Evolutionary conservation across 2,888 invertebrate genomes (phyloP).

Genomic region (Pterobdella sp.): DNA sequence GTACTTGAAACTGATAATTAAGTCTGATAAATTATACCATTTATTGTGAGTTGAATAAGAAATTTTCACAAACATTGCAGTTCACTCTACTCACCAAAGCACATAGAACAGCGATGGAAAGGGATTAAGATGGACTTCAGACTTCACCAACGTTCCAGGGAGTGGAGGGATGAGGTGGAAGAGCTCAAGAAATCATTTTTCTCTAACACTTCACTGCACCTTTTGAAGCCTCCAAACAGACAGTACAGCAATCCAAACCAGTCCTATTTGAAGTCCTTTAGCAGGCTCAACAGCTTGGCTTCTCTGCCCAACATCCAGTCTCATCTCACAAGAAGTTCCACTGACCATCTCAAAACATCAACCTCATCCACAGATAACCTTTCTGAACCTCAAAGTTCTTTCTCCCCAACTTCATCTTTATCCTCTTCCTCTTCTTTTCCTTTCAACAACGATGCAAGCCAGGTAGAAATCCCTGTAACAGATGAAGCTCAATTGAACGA

Average conservation of each 20-base stretch:
- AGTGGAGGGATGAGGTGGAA: constrained; percentile 25
- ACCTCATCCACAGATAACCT: background rate
- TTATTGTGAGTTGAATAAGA: too few relatives aligned
- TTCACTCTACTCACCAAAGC: too few relatives aligned
- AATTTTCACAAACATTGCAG: too few relatives aligned
- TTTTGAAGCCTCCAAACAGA: background rate
- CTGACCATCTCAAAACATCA: background rate
- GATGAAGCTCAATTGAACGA: too few relatives aligned
- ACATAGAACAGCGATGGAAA: background rate
- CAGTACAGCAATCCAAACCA: background rate
- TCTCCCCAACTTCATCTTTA: background rate
- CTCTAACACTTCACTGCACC: background rate
- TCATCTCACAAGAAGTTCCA: background rate
- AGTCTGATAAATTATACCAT: too few relatives aligned
- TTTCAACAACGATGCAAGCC: too few relatives aligned
- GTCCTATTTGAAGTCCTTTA: background rate
- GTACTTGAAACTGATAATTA: too few relatives aligned
- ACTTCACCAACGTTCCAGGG: constrained; percentile 11
- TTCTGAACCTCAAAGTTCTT: background rate
- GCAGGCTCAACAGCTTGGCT: background rate
- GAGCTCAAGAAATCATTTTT: constrained; percentile 22
- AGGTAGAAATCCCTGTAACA: too few relatives aligned
- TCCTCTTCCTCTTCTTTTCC: background rate
- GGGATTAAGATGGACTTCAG: constrained; percentile 10
- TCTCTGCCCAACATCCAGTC: background rate